These are phyloP conservation scores for Andrena dorsata DNA, from an alignment of 2,888 invertebrate genomes.

Conservation along the genomic window DNA sequence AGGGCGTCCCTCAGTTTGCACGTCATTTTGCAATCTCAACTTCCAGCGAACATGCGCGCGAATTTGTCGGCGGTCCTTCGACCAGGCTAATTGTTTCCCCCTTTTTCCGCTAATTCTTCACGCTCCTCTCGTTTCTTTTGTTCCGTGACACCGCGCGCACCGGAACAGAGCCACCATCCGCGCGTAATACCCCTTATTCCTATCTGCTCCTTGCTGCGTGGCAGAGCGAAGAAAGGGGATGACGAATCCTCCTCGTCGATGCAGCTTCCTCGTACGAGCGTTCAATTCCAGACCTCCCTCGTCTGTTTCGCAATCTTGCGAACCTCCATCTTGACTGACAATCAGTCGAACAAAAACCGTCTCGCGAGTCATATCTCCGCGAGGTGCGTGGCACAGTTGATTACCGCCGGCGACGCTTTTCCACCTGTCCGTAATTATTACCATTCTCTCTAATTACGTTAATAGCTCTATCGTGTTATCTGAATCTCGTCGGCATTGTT, in stretches of 20 bases:
- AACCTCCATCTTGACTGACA: not conserved
- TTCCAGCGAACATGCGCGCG: slow-evolving; percentile 80
- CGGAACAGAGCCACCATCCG: slow-evolving; percentile 26
- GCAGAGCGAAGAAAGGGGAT: not conserved
- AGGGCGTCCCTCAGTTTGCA: slow-evolving; percentile 85
- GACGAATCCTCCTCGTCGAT: not conserved
- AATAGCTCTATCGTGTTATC: slow-evolving; percentile 43
- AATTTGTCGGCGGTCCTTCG: slow-evolving; percentile 79
- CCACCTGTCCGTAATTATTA: slow-evolving; percentile 73
- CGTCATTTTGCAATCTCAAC: slow-evolving; percentile 84
- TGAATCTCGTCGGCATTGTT: not conserved
- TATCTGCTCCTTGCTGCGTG: not conserved
- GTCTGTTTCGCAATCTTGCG: not conserved
- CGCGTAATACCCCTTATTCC: not conserved
- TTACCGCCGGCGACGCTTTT: slow-evolving; percentile 37
- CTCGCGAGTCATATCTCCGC: not conserved
- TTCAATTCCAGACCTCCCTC: not conserved
- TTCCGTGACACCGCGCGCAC: slow-evolving; percentile 45
- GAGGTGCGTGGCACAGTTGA: not conserved
- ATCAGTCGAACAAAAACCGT: not conserved
- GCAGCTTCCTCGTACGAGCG: not conserved
- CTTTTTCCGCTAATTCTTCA: slow-evolving; percentile 67
- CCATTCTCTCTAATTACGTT: slow-evolving; percentile 76
- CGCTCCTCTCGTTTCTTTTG: slow-evolving; percentile 46
- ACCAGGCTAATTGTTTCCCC: slow-evolving; percentile 72